A percentile compares a stretch with the other conserved stretches of the same genome.
These are phyloP conservation scores for Sebastes vulpes DNA, from an alignment of 2,797 vertebrate genomes.

Conservation along the genomic window DNA sequence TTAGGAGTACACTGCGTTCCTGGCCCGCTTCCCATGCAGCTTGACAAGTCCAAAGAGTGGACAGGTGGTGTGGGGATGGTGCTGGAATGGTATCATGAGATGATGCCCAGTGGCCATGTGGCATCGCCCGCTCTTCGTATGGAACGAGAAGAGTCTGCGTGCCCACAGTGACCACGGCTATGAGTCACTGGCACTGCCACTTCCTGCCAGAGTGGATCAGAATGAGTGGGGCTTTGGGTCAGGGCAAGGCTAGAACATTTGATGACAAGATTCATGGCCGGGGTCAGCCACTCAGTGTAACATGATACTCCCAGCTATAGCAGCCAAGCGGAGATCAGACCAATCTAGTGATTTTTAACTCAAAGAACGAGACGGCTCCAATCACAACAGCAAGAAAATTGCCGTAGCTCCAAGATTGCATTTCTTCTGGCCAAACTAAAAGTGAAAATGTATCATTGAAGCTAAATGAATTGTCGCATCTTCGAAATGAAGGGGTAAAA, in stretches of 20 bases:
- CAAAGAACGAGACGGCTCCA: slow-evolving; percentile 20
- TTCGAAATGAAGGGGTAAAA: background rate
- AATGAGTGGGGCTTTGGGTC: slow-evolving; percentile 67
- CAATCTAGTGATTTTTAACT: slow-evolving; percentile 6
- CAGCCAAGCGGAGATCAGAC: slow-evolving; percentile 30
- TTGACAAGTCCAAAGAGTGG: slow-evolving; percentile 79
- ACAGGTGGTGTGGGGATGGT: slow-evolving; percentile 84
- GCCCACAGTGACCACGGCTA: slow-evolving; percentile 64
- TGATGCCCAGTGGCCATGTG: slow-evolving; percentile 81
- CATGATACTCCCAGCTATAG: slow-evolving; percentile 6
- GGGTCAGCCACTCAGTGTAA: slow-evolving; percentile 48
- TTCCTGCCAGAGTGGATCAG: slow-evolving; percentile 76
- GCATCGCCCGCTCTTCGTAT: slow-evolving; percentile 75
- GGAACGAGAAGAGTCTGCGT: slow-evolving; percentile 66
- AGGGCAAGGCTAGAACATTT: slow-evolving; percentile 55
- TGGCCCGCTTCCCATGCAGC: slow-evolving; percentile 75
- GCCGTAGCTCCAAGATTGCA: background rate
- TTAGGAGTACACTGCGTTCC: slow-evolving; percentile 79
- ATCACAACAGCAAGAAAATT: slow-evolving; percentile 26
- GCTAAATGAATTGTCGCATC: background rate
- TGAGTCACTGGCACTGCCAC: slow-evolving; percentile 76
- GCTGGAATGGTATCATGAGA: slow-evolving; percentile 76
- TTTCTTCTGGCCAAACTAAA: background rate
- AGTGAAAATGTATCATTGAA: slow-evolving; percentile 12
- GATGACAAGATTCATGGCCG: slow-evolving; percentile 42